phyloP scores from a whole-genome alignment of 2,888 invertebrate genomes.

The Parnassius orleans region DNA sequence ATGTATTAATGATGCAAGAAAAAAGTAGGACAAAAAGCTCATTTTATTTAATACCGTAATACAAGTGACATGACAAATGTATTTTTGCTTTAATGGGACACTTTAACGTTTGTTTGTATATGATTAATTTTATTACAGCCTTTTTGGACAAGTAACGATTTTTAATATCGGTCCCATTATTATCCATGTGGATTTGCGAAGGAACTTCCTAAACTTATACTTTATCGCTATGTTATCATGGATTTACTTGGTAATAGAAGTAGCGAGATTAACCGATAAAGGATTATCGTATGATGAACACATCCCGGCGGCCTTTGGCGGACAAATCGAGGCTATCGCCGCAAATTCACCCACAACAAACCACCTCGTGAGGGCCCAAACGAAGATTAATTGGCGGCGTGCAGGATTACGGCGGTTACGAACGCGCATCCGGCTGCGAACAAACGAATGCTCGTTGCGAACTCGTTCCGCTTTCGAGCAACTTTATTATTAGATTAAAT shows the following conservation, averaged over 20 bases:
- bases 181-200: too few species aligned
- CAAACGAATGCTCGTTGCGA: conserved; percentile 16
- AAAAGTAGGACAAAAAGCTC: too few species aligned
- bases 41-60: too few species aligned
- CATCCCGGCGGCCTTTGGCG: conserved; percentile 60
- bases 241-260: conserved; percentile 24
- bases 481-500: conserved; percentile 21
- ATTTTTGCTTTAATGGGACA: too few species aligned
- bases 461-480: conserved; percentile 14
- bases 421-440: conserved; percentile 46
- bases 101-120: too few species aligned
- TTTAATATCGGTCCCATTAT: too few species aligned
- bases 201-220: too few species aligned
- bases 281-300: conserved; percentile 72
- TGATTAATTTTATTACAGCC: too few species aligned
- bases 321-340: conserved; percentile 69
- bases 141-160: too few species aligned
- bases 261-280: conserved; percentile 61
- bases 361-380: conserved; percentile 64
- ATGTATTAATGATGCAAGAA: too few species aligned
- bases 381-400: conserved; percentile 69
- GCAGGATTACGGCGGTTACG: conserved; percentile 64
- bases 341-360: conserved; percentile 72
- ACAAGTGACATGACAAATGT: too few species aligned
- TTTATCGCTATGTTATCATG: conserved; percentile 17